Conservation (phyloP, 1,140 invertebrate species). For the Potamilus streckersoni region DNA sequence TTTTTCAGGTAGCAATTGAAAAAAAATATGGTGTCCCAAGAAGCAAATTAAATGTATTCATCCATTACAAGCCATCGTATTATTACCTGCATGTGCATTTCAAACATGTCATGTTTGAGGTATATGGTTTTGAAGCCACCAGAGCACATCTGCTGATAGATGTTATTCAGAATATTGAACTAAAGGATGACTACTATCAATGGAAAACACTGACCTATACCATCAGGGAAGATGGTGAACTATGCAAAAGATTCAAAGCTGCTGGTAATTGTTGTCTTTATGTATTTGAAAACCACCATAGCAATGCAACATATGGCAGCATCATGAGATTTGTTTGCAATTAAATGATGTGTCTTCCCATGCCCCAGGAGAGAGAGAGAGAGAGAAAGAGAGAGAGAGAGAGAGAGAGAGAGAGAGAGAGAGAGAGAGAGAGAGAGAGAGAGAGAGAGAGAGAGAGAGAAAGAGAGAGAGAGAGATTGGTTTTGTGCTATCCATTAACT, state of each 20-base stretch:
- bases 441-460: too few relatives aligned
- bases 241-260: constrained; percentile 55
- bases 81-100: constrained; percentile 98
- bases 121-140: constrained; percentile 82
- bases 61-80: constrained; percentile 97
- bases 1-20: constrained; percentile 78
- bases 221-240: constrained; percentile 60
- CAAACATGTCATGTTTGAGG: constrained; percentile 83
- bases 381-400: too few relatives aligned
- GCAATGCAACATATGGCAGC: not conserved
- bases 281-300: not conserved
- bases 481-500: too few relatives aligned
- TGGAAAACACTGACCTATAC: constrained; percentile 77
- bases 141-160: constrained; percentile 87
- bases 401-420: too few relatives aligned
- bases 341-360: too few relatives aligned
- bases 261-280: constrained; percentile 42
- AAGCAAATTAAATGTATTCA: constrained; percentile 81
- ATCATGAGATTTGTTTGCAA: too few relatives aligned
- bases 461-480: too few relatives aligned
- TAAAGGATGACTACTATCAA: constrained; percentile 86
- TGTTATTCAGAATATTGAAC: constrained; percentile 91
- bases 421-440: too few relatives aligned
- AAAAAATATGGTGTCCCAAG: constrained; percentile 82
- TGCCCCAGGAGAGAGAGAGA: too few relatives aligned